Conservation (phyloP, 2,888 invertebrate species). For the Caenorhabditis becei region DNA sequence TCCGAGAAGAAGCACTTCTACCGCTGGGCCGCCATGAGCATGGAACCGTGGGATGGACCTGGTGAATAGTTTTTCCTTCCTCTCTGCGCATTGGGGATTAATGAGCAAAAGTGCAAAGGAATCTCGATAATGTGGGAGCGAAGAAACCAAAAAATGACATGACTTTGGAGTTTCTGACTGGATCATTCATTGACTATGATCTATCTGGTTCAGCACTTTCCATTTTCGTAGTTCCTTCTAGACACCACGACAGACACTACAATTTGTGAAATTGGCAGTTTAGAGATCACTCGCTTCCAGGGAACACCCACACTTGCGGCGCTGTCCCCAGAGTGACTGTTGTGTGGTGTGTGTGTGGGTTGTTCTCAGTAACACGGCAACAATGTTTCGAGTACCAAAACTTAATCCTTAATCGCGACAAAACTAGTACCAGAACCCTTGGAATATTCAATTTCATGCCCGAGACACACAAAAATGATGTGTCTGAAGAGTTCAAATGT, state of each 20-base stretch:
- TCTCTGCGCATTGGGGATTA: background rate
- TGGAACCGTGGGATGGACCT: conserved; percentile 99
- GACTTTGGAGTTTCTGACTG: background rate
- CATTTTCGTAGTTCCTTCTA: background rate
- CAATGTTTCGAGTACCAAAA: background rate
- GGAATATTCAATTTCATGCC: conserved; percentile 46
- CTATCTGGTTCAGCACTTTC: background rate
- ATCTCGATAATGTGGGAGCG: conserved; percentile 1
- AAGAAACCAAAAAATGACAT: background rate
- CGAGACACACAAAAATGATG: conserved; percentile 17
- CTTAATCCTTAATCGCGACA: background rate
- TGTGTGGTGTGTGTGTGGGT: background rate
- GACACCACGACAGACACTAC: conserved; percentile 1
- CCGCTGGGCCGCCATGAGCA: conserved; percentile 95
- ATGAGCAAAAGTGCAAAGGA: conserved; percentile 20
- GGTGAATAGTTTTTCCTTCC: conserved; percentile 72
- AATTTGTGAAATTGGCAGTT: background rate
- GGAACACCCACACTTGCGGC: conserved; percentile 9
- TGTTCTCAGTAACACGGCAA: conserved; percentile 2
- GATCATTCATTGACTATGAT: background rate
- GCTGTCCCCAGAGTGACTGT: background rate
- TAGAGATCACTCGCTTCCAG: conserved; percentile 6
- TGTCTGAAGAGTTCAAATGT: conserved; percentile 13
- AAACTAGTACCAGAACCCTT: conserved; percentile 18
- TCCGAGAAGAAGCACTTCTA: conserved; percentile 95